phyloP scores from a whole-genome alignment of 2,797 vertebrate species.

The Lagorchestes hirsutus region DNA sequence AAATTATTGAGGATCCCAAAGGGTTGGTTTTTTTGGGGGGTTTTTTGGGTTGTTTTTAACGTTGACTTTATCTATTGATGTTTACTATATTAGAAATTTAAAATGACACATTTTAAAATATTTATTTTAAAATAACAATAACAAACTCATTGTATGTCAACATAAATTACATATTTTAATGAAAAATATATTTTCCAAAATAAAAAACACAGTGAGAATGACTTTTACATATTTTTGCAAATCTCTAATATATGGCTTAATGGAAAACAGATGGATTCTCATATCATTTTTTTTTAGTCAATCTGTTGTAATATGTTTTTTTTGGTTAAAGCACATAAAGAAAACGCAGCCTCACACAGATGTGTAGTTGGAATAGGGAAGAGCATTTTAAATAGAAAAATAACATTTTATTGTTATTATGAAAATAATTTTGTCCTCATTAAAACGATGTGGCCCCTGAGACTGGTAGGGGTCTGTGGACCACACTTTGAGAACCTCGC shows the following conservation, averaged over 20 bases:
- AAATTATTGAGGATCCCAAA: neutral
- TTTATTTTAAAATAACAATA: neutral
- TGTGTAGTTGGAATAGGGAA: neutral
- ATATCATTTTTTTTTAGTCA: neutral
- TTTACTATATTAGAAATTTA: neutral
- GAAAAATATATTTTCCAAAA: neutral
- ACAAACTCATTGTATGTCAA: neutral
- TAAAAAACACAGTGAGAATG: neutral
- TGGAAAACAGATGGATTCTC: neutral
- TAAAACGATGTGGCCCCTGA: neutral
- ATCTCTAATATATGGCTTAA: neutral
- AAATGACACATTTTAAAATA: neutral
- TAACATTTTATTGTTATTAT: neutral
- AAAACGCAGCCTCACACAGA: neutral
- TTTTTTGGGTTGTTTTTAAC: neutral
- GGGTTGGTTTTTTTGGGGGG: neutral
- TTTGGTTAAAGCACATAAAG: neutral
- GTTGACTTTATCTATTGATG: neutral
- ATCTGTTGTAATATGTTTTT: neutral
- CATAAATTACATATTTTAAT: neutral
- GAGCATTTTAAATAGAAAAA: neutral
- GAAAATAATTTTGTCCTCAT: neutral
- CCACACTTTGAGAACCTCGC: neutral
- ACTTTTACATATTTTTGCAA: neutral
- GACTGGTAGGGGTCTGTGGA: neutral